Conservation (phyloP, 1,140 invertebrate genomes). For the Archivesica marissinica region DNA sequence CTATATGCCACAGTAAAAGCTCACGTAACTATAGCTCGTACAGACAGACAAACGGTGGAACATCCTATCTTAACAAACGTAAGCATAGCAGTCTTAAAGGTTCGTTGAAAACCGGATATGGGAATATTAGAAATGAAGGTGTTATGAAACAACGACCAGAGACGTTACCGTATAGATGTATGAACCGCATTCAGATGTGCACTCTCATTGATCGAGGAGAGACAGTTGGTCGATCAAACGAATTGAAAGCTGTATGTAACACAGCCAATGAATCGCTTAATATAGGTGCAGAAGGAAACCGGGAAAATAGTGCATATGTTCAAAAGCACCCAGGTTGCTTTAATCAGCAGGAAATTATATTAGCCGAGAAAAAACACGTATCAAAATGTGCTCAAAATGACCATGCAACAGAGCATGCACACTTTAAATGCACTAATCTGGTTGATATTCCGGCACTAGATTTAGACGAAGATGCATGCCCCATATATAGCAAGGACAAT, state of each 20-base stretch:
- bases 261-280: not conserved
- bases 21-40: not conserved
- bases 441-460: not conserved
- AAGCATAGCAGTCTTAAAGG: slow-evolving; percentile 10
- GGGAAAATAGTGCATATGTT: not conserved
- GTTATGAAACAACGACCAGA: not conserved
- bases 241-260: not conserved
- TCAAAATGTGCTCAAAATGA: not conserved
- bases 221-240: not conserved
- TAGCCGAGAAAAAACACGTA: not conserved
- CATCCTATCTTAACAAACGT: not conserved
- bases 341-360: not conserved
- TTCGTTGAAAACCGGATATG: not conserved
- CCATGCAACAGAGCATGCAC: not conserved
- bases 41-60: slow-evolving; percentile 12
- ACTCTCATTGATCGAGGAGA: not conserved
- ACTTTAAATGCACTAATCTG: not conserved
- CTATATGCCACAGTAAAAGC: slow-evolving; percentile 66
- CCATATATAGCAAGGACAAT: not conserved
- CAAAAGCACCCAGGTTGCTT: not conserved
- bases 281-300: no score
- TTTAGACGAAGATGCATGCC: not conserved
- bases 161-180: not conserved
- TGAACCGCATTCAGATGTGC: not conserved
- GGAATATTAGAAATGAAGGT: not conserved